phyloP scores from a whole-genome alignment of 2,113 vertebrate species.

The Connochaetes taurinus region DNA sequence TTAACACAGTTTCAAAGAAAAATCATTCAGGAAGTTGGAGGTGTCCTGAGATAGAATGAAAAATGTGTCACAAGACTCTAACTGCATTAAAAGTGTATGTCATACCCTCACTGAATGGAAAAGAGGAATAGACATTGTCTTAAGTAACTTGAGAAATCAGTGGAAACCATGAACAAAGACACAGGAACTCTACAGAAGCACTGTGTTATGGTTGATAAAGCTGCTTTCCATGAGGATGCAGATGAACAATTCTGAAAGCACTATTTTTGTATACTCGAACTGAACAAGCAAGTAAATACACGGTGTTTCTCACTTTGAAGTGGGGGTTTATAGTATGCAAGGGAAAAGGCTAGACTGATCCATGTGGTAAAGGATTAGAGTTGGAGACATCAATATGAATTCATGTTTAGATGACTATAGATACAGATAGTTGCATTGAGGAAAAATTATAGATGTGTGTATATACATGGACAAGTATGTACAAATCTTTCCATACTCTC shows the following conservation, averaged over 20 bases:
- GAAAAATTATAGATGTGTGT: neutral
- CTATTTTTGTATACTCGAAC: neutral
- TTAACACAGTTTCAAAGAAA: neutral
- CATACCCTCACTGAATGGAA: neutral
- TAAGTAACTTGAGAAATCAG: neutral
- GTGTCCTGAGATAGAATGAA: neutral
- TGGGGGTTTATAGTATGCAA: neutral
- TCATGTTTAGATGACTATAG: neutral
- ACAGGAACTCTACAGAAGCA: neutral
- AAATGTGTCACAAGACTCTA: neutral
- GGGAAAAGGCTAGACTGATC: neutral
- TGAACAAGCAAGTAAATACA: neutral
- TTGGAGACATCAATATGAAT: neutral
- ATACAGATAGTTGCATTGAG: neutral
- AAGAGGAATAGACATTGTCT: neutral
- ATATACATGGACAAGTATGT: neutral
- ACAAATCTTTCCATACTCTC: neutral
- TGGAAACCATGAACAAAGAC: neutral
- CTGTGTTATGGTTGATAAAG: neutral
- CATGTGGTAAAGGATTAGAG: neutral
- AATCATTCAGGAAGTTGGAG: neutral
- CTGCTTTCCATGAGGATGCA: neutral
- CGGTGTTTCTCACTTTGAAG: neutral
- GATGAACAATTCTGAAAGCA: neutral
- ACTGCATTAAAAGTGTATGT: neutral